Base-by-base conservation (phyloP, 2,113 vertebrate species). In the Onychostruthus taczanowskii region DNA sequence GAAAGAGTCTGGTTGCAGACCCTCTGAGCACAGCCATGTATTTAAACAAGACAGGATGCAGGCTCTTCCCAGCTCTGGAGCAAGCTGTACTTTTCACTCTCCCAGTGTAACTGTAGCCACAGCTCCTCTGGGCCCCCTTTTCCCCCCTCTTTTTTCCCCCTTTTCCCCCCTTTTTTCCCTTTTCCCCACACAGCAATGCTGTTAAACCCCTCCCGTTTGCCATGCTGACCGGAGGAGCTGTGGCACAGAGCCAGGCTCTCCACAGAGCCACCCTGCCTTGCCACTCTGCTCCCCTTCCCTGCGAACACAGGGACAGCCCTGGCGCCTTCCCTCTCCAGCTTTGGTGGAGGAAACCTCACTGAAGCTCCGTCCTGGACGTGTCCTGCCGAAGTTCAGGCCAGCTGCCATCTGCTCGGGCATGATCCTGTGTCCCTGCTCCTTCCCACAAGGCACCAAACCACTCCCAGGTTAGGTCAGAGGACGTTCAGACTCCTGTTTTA, bases 121-220 rank as follows among this genome's bases (percentile, higher is more conserved):
- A n/a, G 26, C 15, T n/a, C n/a, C n/a, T n/a, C n/a, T n/a, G n/a
- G n/a, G n/a, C n/a, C n/a, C n/a, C n/a, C n/a, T 58, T 49, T 20
- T 3, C 3, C 0, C 1, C 4, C 12, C 26, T 13, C 13, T 2
- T 10, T 41, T 30, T 6, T 21, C 31, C 13, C 55, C 5, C 5
- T 14, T 46, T 30, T 3, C 31, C 31, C 13, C 55, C 3, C 3
- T 14, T 55, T 33, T n/a, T 4, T 0, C 4, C 5, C 10, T 24
- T 33, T 18, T 18, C 4, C 28, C 28, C 52, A 5, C 8, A 8
- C 18, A 77, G 41, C 24, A 24, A 9, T 9, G 22, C 37, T 22
- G 50, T 59, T 77, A 33, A 52, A 70, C n/a, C 18, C 30, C 47
- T 67, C 56, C 30, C 30, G 9, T 8, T 9, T 7, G 10, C 44